Conservation (phyloP, 2,888 invertebrate genomes). For the Pelosia muscerda region DNA sequence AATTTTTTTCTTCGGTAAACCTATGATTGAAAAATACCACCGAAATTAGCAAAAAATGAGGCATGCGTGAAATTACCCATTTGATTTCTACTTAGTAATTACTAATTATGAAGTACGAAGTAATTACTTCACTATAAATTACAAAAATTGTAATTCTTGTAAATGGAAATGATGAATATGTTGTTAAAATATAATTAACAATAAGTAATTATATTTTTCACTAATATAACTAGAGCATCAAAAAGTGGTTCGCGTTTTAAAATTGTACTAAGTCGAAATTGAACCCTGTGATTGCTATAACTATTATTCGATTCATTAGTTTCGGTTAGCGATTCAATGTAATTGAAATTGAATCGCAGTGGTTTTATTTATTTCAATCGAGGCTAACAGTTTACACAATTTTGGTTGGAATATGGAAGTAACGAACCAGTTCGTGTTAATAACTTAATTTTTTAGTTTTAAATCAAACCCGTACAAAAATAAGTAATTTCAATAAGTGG, state of each 20-base stretch:
- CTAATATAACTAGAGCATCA: not conserved
- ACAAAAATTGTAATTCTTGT: no score
- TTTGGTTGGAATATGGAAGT: constrained; percentile 5
- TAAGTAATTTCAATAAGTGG: no score
- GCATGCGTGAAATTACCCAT: no score
- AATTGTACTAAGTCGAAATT: not conserved
- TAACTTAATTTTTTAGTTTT: not conserved
- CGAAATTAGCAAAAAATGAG: no score
- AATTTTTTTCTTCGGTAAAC: no score
- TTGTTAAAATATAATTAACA: no score
- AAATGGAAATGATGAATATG: no score
- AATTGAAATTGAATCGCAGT: constrained; percentile 13
- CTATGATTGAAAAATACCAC: no score
- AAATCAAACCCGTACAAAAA: no score
- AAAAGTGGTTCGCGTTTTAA: not conserved
- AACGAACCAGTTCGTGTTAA: not conserved
- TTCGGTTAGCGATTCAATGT: constrained; percentile 6
- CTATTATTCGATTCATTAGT: constrained; percentile 1
- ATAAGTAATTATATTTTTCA: not conserved
- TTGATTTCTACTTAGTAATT: no score
- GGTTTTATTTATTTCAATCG: constrained; percentile 1
- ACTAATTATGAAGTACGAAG: no score
- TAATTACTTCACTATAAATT: no score
- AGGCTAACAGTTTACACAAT: not conserved
- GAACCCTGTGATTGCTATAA: not conserved